These are phyloP conservation scores for Tryphoninae sp. DNA, from an alignment of 2,888 invertebrate species.

Conservation along the genomic window DNA sequence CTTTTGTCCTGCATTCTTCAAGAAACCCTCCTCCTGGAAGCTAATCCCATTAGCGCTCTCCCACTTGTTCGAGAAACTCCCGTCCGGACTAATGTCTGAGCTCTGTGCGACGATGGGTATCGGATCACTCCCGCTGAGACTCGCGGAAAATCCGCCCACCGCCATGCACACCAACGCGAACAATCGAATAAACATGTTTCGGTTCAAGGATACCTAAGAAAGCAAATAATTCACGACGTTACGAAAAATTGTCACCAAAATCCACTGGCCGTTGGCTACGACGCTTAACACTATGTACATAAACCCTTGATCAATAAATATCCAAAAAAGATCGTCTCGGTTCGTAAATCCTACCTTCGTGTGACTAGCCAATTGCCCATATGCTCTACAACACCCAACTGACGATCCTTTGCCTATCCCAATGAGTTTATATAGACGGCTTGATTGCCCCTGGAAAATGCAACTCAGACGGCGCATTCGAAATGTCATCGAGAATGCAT, in stretches of 20 bases:
- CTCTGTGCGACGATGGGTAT: constrained; percentile 72
- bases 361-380: constrained; percentile 27
- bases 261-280: not conserved
- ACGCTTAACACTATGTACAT: too few relatives aligned
- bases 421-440: constrained; percentile 71
- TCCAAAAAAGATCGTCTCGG: not conserved
- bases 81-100: constrained; percentile 73
- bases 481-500: constrained; percentile 71
- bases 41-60: constrained; percentile 73
- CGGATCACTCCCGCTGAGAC: constrained; percentile 53
- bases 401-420: constrained; percentile 60
- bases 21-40: constrained; percentile 51
- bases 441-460: constrained; percentile 62
- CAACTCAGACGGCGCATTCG: constrained; percentile 64
- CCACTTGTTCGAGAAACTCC: constrained; percentile 71
- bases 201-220: constrained; percentile 15
- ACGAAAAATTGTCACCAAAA: not conserved
- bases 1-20: constrained; percentile 60
- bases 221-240: not conserved
- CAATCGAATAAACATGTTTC: constrained; percentile 47
- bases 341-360: constrained; percentile 42
- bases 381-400: constrained; percentile 62
- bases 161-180: constrained; percentile 51
- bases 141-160: constrained; percentile 41
- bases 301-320: too few relatives aligned